Conservation (phyloP, 2,888 invertebrate genomes). For the Parnassius glacialis region DNA sequence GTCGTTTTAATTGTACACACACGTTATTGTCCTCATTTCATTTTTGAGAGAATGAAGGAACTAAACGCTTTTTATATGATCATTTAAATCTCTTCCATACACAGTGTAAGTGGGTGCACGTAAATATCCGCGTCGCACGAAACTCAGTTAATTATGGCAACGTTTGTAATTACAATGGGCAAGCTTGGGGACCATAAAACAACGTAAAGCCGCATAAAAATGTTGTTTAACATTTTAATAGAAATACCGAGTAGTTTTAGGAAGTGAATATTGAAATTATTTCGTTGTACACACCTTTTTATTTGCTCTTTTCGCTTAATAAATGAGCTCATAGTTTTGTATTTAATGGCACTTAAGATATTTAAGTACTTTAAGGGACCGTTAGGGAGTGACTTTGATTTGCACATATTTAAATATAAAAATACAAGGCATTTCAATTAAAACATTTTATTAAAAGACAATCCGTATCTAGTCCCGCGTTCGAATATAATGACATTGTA, state of each 20-base stretch:
- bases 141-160: slow-evolving; percentile 44
- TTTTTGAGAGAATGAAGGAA: slow-evolving; percentile 25
- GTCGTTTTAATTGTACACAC: slow-evolving; percentile 58
- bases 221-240: slow-evolving; percentile 26
- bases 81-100: slow-evolving; percentile 34
- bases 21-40: slow-evolving; percentile 24
- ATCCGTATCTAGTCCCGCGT: too few species aligned
- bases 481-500: too few species aligned
- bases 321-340: slow-evolving; percentile 18
- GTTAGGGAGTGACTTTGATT: slow-evolving; percentile 1
- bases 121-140: slow-evolving; percentile 45
- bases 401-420: too few species aligned
- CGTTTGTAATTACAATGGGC: slow-evolving; percentile 42
- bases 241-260: slow-evolving; percentile 25
- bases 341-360: slow-evolving; percentile 11
- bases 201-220: slow-evolving; percentile 38
- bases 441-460: too few species aligned
- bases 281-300: slow-evolving; percentile 29
- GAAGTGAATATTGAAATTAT: slow-evolving; percentile 28
- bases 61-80: slow-evolving; percentile 27
- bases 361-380: slow-evolving; percentile 11
- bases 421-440: too few species aligned
- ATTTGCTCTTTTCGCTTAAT: slow-evolving; percentile 21
- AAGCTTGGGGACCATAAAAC: slow-evolving; percentile 39
- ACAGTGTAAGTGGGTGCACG: slow-evolving; percentile 29